phyloP scores from a whole-genome alignment of 2,113 vertebrate species.

The Notiomystis cincta region DNA sequence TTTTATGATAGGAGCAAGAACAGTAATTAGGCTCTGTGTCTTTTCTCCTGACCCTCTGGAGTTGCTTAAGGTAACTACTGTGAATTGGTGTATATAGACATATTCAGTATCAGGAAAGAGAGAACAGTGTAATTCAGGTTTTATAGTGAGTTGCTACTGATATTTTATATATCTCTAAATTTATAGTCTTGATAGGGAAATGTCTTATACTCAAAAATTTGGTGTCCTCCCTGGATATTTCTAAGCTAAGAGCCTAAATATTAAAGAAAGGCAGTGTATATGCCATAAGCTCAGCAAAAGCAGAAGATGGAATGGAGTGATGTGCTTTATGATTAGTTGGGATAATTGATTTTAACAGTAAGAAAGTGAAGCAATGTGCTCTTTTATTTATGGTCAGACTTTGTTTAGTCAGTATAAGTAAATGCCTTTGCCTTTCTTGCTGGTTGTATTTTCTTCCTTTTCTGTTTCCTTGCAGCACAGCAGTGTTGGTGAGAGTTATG shows the following conservation, averaged over 20 bases:
- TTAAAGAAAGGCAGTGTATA: not conserved
- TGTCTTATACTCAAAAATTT: not conserved
- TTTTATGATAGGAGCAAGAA: not conserved
- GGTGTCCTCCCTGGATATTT: not conserved
- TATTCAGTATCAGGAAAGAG: not conserved
- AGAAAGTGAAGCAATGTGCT: not conserved
- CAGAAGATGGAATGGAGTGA: not conserved
- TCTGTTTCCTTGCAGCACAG: not conserved
- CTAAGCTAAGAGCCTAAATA: not conserved
- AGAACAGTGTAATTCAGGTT: not conserved
- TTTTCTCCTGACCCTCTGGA: not conserved
- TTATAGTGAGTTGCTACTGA: not conserved
- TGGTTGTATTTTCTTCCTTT: not conserved
- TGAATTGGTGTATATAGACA: not conserved
- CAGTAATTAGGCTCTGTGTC: not conserved
- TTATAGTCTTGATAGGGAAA: not conserved
- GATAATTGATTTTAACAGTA: not conserved
- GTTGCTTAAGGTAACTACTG: not conserved
- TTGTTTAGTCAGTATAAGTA: not conserved
- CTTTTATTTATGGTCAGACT: not conserved
- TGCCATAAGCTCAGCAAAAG: not conserved
- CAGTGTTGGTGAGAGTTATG: not conserved
- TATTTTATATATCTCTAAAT: not conserved
- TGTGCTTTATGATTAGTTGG: not conserved
- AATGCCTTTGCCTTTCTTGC: not conserved